Percentiles rank a stretch among this genome's conserved stretches.
These are phyloP conservation scores for Corythornis cristatus DNA, from an alignment of 2,113 vertebrate genomes.

Conservation along the genomic window DNA sequence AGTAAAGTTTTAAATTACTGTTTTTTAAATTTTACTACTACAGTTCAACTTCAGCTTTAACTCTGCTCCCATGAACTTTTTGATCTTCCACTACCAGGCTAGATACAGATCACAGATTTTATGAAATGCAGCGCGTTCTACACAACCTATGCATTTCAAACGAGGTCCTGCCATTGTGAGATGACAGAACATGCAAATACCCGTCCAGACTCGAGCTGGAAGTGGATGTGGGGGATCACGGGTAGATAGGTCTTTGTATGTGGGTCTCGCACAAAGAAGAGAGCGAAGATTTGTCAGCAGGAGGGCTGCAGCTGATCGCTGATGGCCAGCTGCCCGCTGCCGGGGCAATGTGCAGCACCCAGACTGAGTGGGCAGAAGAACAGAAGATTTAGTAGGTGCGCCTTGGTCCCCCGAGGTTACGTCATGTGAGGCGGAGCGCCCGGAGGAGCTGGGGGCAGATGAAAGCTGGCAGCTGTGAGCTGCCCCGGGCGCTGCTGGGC, in stretches of 20 bases:
- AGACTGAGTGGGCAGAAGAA: constrained; percentile 36
- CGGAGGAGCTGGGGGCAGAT: constrained; percentile 60
- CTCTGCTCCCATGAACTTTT: neutral
- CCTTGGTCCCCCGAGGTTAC: neutral
- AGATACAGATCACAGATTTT: neutral
- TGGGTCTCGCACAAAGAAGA: neutral
- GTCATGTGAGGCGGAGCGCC: constrained; percentile 30
- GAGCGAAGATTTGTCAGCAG: neutral
- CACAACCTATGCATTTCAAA: neutral
- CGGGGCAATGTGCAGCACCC: neutral
- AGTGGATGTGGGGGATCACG: neutral
- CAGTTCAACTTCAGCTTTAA: neutral
- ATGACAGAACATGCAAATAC: neutral
- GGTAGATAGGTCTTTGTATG: neutral
- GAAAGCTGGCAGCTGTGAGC: constrained; percentile 69
- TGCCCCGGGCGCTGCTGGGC: constrained; percentile 12
- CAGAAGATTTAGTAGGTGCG: constrained; percentile 22
- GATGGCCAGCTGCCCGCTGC: constrained; percentile 39
- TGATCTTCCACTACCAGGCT: neutral
- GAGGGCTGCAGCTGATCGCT: constrained; percentile 9
- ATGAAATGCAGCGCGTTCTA: rapidly evolving
- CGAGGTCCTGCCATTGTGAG: neutral
- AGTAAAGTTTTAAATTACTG: neutral
- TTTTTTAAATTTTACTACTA: neutral
- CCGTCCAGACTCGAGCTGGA: neutral